phyloP scores from a whole-genome alignment of 2,113 vertebrate genomes.

The Daubentonia madagascariensis region DNA sequence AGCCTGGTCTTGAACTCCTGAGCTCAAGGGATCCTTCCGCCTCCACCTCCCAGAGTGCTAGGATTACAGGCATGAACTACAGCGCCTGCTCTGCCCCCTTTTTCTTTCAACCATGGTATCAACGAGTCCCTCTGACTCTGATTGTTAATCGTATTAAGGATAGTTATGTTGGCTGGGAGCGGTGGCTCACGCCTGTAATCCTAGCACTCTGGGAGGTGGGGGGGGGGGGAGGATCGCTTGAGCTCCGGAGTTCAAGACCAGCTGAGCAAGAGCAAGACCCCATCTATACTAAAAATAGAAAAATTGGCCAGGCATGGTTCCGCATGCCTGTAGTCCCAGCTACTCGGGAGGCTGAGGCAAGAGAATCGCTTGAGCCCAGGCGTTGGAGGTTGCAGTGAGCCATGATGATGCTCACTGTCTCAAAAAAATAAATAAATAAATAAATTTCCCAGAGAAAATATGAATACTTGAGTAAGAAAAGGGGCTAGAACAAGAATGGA shows the following conservation, averaged over 20 bases:
- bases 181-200: too few species aligned
- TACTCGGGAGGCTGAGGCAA: not conserved
- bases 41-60: too few species aligned
- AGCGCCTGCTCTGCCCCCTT: too few species aligned
- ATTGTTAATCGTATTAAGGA: slow-evolving; percentile 6
- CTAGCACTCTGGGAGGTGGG: too few species aligned
- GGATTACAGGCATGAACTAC: too few species aligned
- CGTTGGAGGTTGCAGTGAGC: not conserved
- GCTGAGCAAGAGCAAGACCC: too few species aligned
- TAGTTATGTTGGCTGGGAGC: too few species aligned
- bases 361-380: not conserved
- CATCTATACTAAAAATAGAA: too few species aligned
- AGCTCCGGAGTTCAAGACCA: too few species aligned
- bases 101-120: not conserved
- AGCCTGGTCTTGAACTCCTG: too few species aligned
- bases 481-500: not conserved
- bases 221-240: not conserved
- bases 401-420: not conserved
- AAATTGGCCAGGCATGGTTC: too few species aligned
- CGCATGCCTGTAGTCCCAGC: not conserved
- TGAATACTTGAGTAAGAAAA: not conserved
- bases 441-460: slow-evolving; percentile 7
- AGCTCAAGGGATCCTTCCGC: too few species aligned
- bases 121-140: not conserved
- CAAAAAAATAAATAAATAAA: not conserved